A percentile compares a stretch with the other conserved stretches of the same genome.
These are phyloP conservation scores for Pseudopleuronectes americanus DNA, from an alignment of 2,797 vertebrate genomes.

Conservation along the genomic window DNA sequence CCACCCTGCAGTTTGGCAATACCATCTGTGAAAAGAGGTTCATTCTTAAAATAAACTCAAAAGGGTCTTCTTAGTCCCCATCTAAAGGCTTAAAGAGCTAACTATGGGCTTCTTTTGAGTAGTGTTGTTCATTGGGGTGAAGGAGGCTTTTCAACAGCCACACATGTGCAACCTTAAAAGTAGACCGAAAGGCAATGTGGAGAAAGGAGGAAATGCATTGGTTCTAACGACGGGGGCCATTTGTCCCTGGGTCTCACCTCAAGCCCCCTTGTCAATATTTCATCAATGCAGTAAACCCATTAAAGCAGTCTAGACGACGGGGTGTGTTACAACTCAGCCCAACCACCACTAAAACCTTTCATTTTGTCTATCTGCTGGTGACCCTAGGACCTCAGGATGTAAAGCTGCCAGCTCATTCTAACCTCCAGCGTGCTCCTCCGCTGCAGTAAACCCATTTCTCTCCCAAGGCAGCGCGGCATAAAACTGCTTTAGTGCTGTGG, in stretches of 20 bases:
- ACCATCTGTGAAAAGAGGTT: slow-evolving; percentile 38
- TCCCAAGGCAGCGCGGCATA: slow-evolving; percentile 32
- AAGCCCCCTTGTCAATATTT: slow-evolving; percentile 79
- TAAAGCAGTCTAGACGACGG: slow-evolving; percentile 83
- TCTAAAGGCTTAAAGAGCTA: slow-evolving; percentile 56
- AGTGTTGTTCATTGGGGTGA: slow-evolving; percentile 34
- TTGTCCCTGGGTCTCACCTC: slow-evolving; percentile 72
- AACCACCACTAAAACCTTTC: slow-evolving; percentile 76
- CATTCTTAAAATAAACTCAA: slow-evolving; percentile 39
- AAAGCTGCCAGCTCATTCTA: slow-evolving; percentile 66
- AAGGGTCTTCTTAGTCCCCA: slow-evolving; percentile 41
- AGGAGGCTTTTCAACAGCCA: slow-evolving; percentile 41
- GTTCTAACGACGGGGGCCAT: slow-evolving; percentile 61
- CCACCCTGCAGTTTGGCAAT: slow-evolving; percentile 59
- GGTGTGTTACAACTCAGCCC: slow-evolving; percentile 71
- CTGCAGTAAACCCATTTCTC: slow-evolving; percentile 53
- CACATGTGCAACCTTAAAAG: slow-evolving; percentile 51
- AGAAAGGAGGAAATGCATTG: slow-evolving; percentile 64
- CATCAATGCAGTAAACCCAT: slow-evolving; percentile 81
- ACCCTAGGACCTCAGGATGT: slow-evolving; percentile 73
- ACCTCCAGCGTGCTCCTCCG: slow-evolving; percentile 47
- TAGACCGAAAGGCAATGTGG: slow-evolving; percentile 31
- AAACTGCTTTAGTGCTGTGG: slow-evolving; percentile 47
- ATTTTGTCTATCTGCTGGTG: slow-evolving; percentile 73
- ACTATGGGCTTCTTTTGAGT: slow-evolving; percentile 53